Base-by-base conservation (phyloP, 2,888 invertebrate genomes). In the Drosophila anomelani region DNA sequence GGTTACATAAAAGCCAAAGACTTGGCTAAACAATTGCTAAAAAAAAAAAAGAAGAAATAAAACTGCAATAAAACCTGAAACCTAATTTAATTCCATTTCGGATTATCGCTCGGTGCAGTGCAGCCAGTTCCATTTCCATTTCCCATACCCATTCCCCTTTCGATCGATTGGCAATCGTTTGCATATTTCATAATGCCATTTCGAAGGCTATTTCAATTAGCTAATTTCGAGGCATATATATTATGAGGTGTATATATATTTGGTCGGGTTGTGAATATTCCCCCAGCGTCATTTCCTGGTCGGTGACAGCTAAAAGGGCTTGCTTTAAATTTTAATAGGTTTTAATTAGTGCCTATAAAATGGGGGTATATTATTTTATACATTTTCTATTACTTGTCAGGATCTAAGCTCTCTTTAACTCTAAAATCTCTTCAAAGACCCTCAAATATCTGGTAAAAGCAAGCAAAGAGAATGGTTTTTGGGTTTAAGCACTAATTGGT, bases 401-500 rank as follows among this genome's bases (percentile, higher is more conserved):
- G 10, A 41, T 41, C 17, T 3, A 12, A 20, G 6, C 5, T 10
- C 39, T n/a, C 17, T 38, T 15, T 3, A 13, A 12, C 13, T 13
- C 36, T 5, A 4, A 5, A 36, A 36, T 4, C 2, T 36, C 36
- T 15, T 15, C 4, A 4, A 39, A 57, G 39, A 39, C 57, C 58
- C 57, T 57, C 58, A 60, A 20, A n/a, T 47, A n/a, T 51, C 17
- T 23, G 20, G 36, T 57, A 32, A 60, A 60, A 56, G 26, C n/a
- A 13, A 7, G 29, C 20, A 20, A 13, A 32, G 20, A 39, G 29
- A 39, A 29, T 62, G 56, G 56, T 55, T 59, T 46, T 46, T 1
- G 7, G 60, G 49, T 69, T 85, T 72, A 68, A 49, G 63, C 69
- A 80, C 82, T 80, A 81, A 80, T 85, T 80, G 82, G 72, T 70